Percentiles rank a stretch among this genome's conserved stretches.
These are phyloP conservation scores for Hafferia zeledoni DNA, from an alignment of 2,797 vertebrate species.

Conservation along the genomic window DNA sequence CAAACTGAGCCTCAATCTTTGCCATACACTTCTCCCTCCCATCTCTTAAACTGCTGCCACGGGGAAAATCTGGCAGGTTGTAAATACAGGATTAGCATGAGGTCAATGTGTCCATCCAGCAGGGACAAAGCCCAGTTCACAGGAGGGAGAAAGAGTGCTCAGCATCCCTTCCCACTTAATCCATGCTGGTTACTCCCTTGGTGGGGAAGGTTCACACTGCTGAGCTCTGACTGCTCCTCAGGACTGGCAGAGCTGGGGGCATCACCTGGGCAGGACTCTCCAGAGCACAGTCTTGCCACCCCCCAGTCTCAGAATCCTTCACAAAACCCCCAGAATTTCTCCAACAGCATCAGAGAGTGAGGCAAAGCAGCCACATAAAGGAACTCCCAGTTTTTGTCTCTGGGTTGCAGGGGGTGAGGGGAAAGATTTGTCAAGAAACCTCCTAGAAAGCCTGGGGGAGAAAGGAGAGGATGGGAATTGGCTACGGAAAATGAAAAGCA, in stretches of 20 bases:
- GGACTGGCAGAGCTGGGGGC: neutral
- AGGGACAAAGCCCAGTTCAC: neutral
- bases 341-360: neutral
- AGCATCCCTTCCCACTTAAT: neutral
- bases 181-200: neutral
- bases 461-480: neutral
- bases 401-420: neutral
- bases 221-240: neutral
- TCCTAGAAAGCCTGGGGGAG: neutral
- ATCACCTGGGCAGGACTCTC: neutral
- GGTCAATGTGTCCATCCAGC: neutral
- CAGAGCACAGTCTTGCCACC: neutral
- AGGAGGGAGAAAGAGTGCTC: neutral
- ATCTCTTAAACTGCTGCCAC: neutral
- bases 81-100: neutral
- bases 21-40: neutral
- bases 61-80: neutral
- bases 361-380: neutral
- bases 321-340: neutral
- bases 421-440: neutral
- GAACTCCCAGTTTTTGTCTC: neutral
- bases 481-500: constrained; percentile 10
- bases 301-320: neutral
- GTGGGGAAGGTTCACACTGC: neutral
- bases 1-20: neutral